Evolutionary conservation across 2,797 vertebrate species (phyloP).

Genomic region (Arnoldichthys spilopterus): DNA sequence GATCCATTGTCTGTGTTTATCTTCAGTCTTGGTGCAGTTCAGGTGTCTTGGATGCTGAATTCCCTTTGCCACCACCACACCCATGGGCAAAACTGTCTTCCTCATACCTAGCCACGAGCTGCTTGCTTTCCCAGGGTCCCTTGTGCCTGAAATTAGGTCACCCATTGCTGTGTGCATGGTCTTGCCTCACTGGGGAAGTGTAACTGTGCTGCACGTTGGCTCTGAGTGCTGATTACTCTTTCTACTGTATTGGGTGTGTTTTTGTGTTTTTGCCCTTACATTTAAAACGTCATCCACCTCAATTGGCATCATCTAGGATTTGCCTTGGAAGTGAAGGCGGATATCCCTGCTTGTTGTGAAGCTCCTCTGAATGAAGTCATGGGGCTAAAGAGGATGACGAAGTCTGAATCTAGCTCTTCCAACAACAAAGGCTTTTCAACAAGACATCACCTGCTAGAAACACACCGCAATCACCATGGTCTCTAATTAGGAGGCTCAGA

Average conservation of each 20-base stretch:
- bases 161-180: constrained; percentile 58
- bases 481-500: background rate
- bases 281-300: background rate
- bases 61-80: constrained; percentile 19
- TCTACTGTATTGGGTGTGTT: too few relatives aligned
- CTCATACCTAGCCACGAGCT: constrained; percentile 49
- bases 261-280: too few relatives aligned
- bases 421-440: constrained; percentile 7
- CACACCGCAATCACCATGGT: too few relatives aligned
- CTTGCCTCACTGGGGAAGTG: constrained; percentile 57
- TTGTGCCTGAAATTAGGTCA: constrained; percentile 74
- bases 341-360: background rate
- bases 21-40: constrained; percentile 11
- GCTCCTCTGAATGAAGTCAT: background rate
- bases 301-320: background rate
- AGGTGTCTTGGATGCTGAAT: constrained; percentile 39
- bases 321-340: background rate
- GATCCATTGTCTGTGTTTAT: background rate
- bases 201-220: constrained; percentile 58
- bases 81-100: constrained; percentile 48
- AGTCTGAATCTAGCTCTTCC: background rate
- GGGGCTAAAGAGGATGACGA: background rate
- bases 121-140: constrained; percentile 51
- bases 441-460: constrained; percentile 25
- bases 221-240: constrained; percentile 57